A percentile compares a stretch with the other conserved stretches of the same genome.
Conservation (phyloP, 2,888 invertebrate species). For the Auanema freiburgensis region DNA sequence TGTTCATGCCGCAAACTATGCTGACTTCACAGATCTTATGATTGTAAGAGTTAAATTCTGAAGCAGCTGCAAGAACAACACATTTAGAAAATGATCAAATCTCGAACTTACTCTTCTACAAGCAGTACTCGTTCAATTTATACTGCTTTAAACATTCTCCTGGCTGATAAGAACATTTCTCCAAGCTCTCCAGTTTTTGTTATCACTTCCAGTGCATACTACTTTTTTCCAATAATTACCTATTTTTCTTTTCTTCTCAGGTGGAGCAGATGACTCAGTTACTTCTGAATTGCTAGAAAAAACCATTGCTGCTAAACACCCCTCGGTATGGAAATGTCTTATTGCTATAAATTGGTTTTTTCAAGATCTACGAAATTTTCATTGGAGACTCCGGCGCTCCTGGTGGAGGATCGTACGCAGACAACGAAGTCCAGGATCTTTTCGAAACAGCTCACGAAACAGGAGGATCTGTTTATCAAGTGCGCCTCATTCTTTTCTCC, state of each 20-base stretch:
- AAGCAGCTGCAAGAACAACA: background rate
- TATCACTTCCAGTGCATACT: constrained; percentile 18
- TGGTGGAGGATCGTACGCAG: constrained; percentile 28
- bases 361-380: constrained; percentile 40
- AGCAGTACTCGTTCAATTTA: constrained; percentile 26
- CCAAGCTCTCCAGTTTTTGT: constrained; percentile 28
- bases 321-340: constrained; percentile 4
- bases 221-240: too few species aligned
- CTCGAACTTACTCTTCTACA: constrained; percentile 16
- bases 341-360: background rate
- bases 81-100: background rate
- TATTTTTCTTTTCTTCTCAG: too few species aligned
- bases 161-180: constrained; percentile 16
- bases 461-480: constrained; percentile 45
- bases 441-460: constrained; percentile 38
- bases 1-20: constrained; percentile 19
- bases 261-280: constrained; percentile 15
- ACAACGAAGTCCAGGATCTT: constrained; percentile 32
- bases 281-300: constrained; percentile 6
- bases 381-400: constrained; percentile 40
- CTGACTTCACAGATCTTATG: constrained; percentile 17
- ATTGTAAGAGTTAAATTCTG: constrained; percentile 7
- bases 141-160: constrained; percentile 24
- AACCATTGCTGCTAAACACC: constrained; percentile 16
- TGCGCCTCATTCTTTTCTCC: background rate